Conservation (phyloP, 2,797 vertebrate species). For the Babyrousa celebensis region DNA sequence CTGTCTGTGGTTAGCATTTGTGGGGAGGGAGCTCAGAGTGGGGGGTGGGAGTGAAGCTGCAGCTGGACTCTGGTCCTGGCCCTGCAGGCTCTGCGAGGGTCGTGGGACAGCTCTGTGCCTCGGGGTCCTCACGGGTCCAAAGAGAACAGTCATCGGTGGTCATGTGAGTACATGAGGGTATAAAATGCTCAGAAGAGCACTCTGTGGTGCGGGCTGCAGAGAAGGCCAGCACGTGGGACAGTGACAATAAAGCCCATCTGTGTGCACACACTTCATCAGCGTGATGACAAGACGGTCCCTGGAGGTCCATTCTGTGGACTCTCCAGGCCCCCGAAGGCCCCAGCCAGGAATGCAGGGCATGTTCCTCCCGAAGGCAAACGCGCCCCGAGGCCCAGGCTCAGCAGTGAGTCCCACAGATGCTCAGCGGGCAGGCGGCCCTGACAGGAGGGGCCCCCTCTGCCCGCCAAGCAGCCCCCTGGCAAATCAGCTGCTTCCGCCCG, state of each 20-base stretch:
- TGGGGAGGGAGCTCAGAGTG: not conserved
- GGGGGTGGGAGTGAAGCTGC: fast-evolving
- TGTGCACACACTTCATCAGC: not conserved
- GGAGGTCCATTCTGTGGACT: not conserved
- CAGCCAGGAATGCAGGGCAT: fast-evolving
- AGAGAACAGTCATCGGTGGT: not conserved
- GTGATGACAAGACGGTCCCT: fast-evolving
- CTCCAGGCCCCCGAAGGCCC: fast-evolving
- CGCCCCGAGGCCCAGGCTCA: fast-evolving
- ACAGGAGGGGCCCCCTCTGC: fast-evolving
- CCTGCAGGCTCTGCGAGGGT: not conserved
- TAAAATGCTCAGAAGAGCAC: not conserved
- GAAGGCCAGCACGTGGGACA: not conserved
- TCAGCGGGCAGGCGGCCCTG: fast-evolving
- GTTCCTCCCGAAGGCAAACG: not conserved
- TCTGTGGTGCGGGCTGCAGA: fast-evolving
- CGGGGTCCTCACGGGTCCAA: fast-evolving
- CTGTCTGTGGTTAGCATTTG: fast-evolving
- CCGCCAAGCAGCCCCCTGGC: not conserved
- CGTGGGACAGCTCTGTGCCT: not conserved
- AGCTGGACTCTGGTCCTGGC: not conserved
- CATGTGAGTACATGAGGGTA: fast-evolving
- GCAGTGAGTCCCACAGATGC: not conserved
- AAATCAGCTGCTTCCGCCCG: not conserved
- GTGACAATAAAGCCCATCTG: fast-evolving